phyloP scores from a whole-genome alignment of 2,113 vertebrate species.

The Myodes glareolus region DNA sequence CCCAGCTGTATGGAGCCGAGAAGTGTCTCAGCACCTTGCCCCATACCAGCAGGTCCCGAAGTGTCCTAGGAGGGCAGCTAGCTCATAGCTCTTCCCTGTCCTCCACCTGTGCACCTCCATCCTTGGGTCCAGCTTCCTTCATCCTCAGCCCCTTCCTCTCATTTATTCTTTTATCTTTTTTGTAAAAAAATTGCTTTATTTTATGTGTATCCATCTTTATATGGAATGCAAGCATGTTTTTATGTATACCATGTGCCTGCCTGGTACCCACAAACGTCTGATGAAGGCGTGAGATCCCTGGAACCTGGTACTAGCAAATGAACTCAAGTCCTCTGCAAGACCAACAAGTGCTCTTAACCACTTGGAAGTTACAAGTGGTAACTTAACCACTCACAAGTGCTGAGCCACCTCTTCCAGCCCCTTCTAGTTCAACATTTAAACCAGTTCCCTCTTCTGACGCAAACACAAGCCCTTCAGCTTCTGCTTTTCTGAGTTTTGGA shows the following conservation, averaged over 20 bases:
- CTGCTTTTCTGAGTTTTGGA: background rate
- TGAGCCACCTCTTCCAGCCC: background rate
- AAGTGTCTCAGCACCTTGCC: background rate
- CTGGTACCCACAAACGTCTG: background rate
- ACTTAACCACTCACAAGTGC: no score
- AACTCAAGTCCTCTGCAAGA: background rate
- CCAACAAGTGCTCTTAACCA: background rate
- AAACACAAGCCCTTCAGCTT: background rate
- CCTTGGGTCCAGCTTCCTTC: background rate
- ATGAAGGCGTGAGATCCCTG: background rate
- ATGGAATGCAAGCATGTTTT: no score
- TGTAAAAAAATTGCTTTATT: background rate
- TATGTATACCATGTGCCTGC: background rate
- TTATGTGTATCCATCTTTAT: background rate
- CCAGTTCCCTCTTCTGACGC: background rate
- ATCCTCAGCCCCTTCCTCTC: fast-evolving
- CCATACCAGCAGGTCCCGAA: background rate
- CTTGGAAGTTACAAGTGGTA: no score
- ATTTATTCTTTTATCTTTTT: background rate
- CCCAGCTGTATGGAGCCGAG: background rate
- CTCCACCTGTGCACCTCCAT: no score
- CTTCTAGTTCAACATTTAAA: background rate
- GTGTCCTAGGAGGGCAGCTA: background rate
- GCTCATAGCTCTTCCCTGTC: background rate
- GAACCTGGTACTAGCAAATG: no score